Percentiles rank a stretch among this genome's conserved stretches.
These are phyloP conservation scores for Mermis nigrescens DNA, from an alignment of 2,888 invertebrate species.

Conservation along the genomic window DNA sequence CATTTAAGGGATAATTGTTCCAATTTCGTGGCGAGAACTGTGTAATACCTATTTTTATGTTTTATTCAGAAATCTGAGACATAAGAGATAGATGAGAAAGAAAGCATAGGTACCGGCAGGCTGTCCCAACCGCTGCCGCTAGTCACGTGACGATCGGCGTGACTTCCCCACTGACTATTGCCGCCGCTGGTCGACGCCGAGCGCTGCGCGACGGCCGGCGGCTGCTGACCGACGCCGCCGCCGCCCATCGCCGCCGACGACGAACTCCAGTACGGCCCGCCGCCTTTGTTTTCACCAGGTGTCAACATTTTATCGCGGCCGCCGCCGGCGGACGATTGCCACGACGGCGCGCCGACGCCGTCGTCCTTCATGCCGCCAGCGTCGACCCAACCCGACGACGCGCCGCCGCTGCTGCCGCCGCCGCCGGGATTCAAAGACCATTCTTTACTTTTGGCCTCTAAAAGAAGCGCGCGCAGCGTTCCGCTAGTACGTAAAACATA, in stretches of 20 bases:
- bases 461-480: no score
- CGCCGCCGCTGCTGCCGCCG: slow-evolving; percentile 1
- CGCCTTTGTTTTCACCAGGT: background rate
- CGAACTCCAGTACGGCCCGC: background rate
- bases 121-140: background rate
- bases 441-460: no score
- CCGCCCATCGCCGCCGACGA: background rate
- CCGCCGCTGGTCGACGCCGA: background rate
- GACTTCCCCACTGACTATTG: background rate
- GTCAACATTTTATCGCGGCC: background rate
- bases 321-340: background rate
- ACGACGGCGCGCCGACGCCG: background rate
- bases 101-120: background rate
- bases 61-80: no score
- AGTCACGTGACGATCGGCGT: background rate
- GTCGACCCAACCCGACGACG: no score
- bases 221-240: background rate
- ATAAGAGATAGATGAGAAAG: no score
- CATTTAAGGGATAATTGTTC: no score
- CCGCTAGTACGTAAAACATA: no score
- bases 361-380: background rate
- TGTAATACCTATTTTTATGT: no score
- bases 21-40: no score
- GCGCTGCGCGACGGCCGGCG: background rate
- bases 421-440: background rate